phyloP scores from a whole-genome alignment of 1,140 invertebrate species.

The Euschistus heros region DNA sequence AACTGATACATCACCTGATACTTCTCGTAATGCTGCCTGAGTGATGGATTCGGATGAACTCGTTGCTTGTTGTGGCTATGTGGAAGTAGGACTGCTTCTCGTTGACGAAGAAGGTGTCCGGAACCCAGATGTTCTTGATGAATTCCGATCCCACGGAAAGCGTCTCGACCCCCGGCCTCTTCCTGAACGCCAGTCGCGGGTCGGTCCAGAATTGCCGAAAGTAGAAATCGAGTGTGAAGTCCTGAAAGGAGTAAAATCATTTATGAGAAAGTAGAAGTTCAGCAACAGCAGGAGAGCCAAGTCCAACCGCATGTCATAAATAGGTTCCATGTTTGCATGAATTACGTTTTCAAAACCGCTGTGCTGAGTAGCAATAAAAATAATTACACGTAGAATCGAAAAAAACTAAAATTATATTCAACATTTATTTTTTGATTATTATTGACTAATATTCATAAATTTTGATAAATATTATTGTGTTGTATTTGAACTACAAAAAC shows the following conservation, averaged over 20 bases:
- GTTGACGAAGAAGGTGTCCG: constrained; percentile 96
- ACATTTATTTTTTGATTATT: no score
- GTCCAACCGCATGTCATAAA: no score
- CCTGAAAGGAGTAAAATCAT: constrained; percentile 44
- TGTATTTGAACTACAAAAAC: no score
- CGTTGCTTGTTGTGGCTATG: constrained; percentile 92
- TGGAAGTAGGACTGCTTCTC: constrained; percentile 98
- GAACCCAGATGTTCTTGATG: constrained; percentile 96
- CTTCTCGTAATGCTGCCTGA: constrained; percentile 88
- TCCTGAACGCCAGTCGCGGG: constrained; percentile 80
- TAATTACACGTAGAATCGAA: no score
- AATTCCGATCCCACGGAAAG: constrained; percentile 86
- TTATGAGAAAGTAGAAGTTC: not conserved
- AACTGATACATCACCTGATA: constrained; percentile 64
- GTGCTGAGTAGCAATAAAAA: no score
- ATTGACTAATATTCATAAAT: no score
- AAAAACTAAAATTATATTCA: no score
- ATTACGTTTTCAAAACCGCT: no score
- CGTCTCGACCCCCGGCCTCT: constrained; percentile 74
- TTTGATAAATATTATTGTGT: no score
- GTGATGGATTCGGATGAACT: constrained; percentile 91
- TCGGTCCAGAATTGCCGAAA: constrained; percentile 98
- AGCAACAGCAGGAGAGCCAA: no score
- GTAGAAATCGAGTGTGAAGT: constrained; percentile 98
- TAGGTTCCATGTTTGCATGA: no score